phyloP scores from a whole-genome alignment of 2,113 vertebrate species.

The Pygoscelis antarcticus region DNA sequence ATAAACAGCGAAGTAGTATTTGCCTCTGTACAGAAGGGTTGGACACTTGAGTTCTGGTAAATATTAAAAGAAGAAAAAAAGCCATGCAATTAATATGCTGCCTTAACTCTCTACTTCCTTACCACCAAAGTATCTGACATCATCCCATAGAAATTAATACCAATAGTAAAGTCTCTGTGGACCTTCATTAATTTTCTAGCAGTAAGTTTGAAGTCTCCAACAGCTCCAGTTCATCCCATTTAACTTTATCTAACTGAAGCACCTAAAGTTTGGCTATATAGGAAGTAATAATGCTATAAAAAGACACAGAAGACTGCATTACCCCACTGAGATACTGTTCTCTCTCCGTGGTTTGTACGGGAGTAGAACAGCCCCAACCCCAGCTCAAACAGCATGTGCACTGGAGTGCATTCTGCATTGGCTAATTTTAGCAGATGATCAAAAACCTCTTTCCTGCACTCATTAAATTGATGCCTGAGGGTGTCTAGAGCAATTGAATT shows the following conservation, averaged over 20 bases:
- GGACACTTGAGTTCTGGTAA: fast-evolving
- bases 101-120: neutral
- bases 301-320: neutral
- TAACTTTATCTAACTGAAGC: neutral
- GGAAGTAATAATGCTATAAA: neutral
- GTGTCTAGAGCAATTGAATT: neutral
- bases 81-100: neutral
- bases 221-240: neutral
- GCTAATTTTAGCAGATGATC: neutral
- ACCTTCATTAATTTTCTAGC: neutral
- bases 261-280: neutral
- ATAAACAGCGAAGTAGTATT: neutral
- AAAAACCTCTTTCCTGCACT: neutral
- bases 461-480: neutral
- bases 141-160: neutral
- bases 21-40: neutral
- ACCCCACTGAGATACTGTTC: neutral
- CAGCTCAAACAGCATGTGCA: neutral
- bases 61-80: neutral
- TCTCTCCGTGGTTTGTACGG: neutral
- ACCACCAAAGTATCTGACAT: neutral
- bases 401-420: neutral
- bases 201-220: neutral
- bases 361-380: neutral
- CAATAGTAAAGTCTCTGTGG: neutral